Percentiles rank a stretch among this genome's conserved stretches.
Evolutionary conservation across 2,797 vertebrate genomes (phyloP).

Genomic region (Cynopterus sphinx): DNA sequence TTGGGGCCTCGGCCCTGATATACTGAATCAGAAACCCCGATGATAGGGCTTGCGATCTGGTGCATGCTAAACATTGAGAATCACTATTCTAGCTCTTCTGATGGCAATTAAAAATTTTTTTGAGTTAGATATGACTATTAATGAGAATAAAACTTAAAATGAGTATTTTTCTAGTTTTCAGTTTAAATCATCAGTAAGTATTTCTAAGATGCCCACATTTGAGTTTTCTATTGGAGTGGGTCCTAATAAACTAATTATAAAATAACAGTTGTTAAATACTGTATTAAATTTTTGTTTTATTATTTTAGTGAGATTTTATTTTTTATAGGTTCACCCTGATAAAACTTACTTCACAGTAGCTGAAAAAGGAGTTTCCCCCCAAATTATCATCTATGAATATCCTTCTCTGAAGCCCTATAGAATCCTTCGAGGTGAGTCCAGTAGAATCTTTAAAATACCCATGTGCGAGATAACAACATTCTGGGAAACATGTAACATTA

Average conservation of each 20-base stretch:
- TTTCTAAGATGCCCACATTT: neutral
- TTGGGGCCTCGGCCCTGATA: neutral
- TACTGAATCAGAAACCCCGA: neutral
- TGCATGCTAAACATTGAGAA: neutral
- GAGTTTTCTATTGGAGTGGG: neutral
- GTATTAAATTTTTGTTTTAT: neutral
- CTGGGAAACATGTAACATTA: neutral
- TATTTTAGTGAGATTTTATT: slow-evolving; percentile 70
- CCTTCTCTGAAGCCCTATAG: slow-evolving; percentile 90
- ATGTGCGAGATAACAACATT: neutral
- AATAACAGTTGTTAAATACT: neutral
- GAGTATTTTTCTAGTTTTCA: neutral
- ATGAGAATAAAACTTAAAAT: slow-evolving; percentile 1
- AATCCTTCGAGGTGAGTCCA: slow-evolving; percentile 90
- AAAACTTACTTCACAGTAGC: slow-evolving; percentile 90
- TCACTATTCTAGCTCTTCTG: neutral
- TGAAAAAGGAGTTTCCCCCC: slow-evolving; percentile 92
- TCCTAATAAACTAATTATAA: neutral
- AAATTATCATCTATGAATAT: slow-evolving; percentile 93
- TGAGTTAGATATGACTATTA: neutral
- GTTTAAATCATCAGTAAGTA: neutral
- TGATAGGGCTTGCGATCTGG: neutral
- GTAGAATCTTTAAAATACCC: neutral
- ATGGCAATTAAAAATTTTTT: neutral
- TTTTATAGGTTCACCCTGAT: slow-evolving; percentile 90